A percentile compares a stretch with the other conserved stretches of the same genome.
Conservation (phyloP, 2,113 vertebrate genomes). For the Heteronetta atricapilla region DNA sequence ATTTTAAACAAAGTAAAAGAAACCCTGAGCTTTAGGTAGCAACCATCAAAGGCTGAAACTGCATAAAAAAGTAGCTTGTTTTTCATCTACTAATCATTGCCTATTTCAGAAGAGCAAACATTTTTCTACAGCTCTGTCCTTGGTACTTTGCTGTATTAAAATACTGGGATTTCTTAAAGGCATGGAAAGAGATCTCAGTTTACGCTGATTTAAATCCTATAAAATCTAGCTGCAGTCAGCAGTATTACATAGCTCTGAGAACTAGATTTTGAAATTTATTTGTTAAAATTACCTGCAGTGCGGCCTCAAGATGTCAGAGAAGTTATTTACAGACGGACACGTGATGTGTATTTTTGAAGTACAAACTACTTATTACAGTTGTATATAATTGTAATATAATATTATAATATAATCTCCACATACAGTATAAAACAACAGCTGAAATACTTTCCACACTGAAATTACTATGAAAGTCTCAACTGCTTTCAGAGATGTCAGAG, state of each 20-base stretch:
- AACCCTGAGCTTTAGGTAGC: not conserved
- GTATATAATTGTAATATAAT: not conserved
- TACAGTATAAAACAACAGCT: not conserved
- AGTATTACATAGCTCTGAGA: not conserved
- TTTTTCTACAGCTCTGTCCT: not conserved
- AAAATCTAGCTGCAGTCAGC: not conserved
- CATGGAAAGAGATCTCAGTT: not conserved
- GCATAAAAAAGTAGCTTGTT: not conserved
- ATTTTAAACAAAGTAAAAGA: conserved; percentile 1
- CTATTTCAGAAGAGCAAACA: not conserved
- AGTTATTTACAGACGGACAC: not conserved
- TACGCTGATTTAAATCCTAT: not conserved
- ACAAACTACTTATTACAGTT: not conserved
- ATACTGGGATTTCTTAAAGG: not conserved
- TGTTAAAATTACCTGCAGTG: not conserved
- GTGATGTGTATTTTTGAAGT: not conserved
- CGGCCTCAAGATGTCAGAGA: not conserved
- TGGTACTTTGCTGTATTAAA: conserved; percentile 7
- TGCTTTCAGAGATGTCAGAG: not conserved
- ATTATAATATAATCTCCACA: not conserved
- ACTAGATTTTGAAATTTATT: not conserved
- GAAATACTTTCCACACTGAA: not conserved
- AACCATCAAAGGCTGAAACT: not conserved
- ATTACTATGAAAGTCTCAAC: not conserved
- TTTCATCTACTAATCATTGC: not conserved